phyloP scores from a whole-genome alignment of 2,888 invertebrate species.

The Callyntrura sp. region DNA sequence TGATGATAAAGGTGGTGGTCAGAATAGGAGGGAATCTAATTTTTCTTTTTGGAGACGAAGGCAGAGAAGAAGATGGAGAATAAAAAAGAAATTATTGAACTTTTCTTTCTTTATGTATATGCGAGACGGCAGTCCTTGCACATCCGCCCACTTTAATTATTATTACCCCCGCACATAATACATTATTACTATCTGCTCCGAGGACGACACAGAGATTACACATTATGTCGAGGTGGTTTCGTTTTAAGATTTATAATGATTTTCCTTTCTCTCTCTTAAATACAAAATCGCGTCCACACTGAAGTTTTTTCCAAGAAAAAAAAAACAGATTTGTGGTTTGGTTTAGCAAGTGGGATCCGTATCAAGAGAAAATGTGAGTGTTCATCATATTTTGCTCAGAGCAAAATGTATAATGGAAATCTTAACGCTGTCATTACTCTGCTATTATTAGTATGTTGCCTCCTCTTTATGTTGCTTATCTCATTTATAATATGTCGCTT shows the following conservation, averaged over 20 bases:
- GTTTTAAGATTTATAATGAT: slow-evolving; percentile 9
- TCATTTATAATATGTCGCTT: neutral
- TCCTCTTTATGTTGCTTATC: no score
- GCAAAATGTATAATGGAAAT: slow-evolving; percentile 41
- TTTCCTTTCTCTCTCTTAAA: neutral
- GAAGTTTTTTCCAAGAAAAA: neutral
- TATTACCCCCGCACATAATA: slow-evolving; percentile 42
- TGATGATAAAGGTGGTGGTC: no score
- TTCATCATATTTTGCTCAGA: slow-evolving; percentile 29
- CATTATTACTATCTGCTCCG: slow-evolving; percentile 1
- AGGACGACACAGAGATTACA: neutral
- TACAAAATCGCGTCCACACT: no score
- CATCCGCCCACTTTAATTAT: slow-evolving; percentile 66
- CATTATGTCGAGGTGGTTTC: neutral
- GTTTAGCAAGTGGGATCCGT: no score
- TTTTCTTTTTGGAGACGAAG: neutral
- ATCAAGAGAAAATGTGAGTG: no score
- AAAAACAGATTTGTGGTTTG: neutral
- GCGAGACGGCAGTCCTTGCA: slow-evolving; percentile 46
- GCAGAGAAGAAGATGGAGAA: neutral
- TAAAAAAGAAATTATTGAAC: neutral
- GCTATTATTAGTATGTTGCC: no score
- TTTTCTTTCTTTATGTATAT: slow-evolving; percentile 50
- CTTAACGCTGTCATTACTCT: slow-evolving; percentile 25
- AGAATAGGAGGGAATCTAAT: neutral